Evolutionary conservation across 1,140 invertebrate species (phyloP).

Genomic region (Pentalonia nigronervosa): DNA sequence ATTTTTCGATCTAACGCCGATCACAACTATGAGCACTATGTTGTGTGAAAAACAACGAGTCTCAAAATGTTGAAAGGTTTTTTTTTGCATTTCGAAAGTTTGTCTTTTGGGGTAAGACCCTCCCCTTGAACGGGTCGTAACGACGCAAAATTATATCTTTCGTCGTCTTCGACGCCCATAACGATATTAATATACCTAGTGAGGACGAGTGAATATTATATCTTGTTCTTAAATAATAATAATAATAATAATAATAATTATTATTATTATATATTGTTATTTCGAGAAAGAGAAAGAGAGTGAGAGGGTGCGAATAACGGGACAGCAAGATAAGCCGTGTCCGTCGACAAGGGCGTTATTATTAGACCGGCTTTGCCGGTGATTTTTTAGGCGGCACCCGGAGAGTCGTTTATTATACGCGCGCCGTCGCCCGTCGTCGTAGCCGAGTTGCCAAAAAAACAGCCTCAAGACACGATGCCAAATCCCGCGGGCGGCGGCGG

Average conservation of each 20-base stretch:
- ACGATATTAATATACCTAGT: background rate
- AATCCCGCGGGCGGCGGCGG: background rate
- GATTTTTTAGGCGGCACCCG: conserved; percentile 41
- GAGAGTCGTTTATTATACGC: conserved; percentile 25
- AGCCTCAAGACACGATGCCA: conserved; percentile 22
- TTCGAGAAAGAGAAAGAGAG: background rate
- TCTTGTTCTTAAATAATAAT: background rate
- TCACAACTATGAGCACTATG: background rate
- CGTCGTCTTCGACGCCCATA: background rate
- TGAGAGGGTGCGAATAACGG: background rate
- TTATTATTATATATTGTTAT: background rate
- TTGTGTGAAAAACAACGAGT: background rate
- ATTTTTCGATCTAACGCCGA: background rate
- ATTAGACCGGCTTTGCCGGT: conserved; percentile 36
- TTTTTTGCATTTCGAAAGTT: background rate
- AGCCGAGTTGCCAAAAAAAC: conserved; percentile 47
- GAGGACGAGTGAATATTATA: background rate
- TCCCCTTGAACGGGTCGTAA: background rate
- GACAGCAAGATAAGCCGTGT: background rate
- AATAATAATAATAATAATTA: background rate
- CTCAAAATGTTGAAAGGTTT: background rate
- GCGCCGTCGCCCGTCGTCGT: background rate
- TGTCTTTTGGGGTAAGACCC: background rate
- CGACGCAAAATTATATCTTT: background rate
- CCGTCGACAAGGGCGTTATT: conserved; percentile 51